phyloP scores from a whole-genome alignment of 35 echinoderm and acorn worm genomes.

The Apostichopus californicus region DNA sequence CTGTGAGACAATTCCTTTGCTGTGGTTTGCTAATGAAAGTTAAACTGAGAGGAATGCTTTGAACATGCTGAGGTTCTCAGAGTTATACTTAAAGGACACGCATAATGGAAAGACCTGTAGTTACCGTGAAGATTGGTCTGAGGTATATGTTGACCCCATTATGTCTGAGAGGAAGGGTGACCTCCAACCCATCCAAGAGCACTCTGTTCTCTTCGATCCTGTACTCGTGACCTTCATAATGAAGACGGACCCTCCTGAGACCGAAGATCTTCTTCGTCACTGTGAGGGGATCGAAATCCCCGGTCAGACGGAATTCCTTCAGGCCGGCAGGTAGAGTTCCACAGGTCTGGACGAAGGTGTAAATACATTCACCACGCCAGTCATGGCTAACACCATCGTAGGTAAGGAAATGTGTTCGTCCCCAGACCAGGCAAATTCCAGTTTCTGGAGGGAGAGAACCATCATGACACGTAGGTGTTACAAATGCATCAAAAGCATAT shows the following conservation, averaged over 20 bases:
- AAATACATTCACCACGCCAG: constrained; percentile 51
- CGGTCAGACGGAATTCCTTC: constrained; percentile 24
- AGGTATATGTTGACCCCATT: constrained; percentile 33
- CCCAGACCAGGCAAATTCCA: constrained; percentile 50
- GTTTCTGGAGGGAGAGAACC: background rate
- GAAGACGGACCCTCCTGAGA: constrained; percentile 13
- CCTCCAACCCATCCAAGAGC: constrained; percentile 29
- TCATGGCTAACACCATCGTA: constrained; percentile 53
- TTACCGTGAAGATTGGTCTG: constrained; percentile 48
- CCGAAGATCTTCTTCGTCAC: constrained; percentile 8
- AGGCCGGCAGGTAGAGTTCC: background rate
- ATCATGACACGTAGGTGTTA: background rate
- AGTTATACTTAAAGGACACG: too few species aligned
- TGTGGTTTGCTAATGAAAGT: too few species aligned
- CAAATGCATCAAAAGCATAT: background rate
- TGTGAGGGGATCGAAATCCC: constrained; percentile 24
- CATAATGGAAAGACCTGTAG: too few species aligned
- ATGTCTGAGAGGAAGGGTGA: constrained; percentile 30
- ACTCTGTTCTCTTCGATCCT: constrained; percentile 29
- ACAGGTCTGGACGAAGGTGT: constrained; percentile 52
- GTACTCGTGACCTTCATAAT: constrained; percentile 30
- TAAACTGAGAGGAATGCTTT: too few species aligned
- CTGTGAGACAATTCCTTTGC: too few species aligned
- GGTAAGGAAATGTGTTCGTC: constrained; percentile 51
- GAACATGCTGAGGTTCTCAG: too few species aligned